A percentile compares a stretch with the other conserved stretches of the same genome.
Evolutionary conservation across 2,888 invertebrate species (phyloP).

Genomic region (Zaprionus lineosus): DNA sequence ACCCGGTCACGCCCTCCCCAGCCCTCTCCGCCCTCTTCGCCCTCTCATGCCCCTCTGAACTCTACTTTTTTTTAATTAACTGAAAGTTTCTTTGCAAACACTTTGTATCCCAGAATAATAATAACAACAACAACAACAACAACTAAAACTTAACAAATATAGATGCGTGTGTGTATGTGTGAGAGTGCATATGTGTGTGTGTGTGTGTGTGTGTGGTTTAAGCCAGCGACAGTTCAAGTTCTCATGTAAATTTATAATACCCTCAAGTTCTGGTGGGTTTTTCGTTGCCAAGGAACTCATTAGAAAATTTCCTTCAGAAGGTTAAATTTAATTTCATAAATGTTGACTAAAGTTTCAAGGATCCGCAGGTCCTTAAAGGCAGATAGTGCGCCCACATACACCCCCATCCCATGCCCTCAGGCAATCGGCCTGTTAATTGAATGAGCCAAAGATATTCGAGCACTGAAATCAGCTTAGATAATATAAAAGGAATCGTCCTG

Average conservation of each 20-base stretch:
- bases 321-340: constrained; percentile 10
- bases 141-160: constrained; percentile 40
- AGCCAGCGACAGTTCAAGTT: constrained; percentile 29
- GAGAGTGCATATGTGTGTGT: constrained; percentile 1
- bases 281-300: constrained; percentile 31
- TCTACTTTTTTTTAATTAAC: constrained; percentile 57
- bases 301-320: constrained; percentile 12
- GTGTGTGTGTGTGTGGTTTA: constrained; percentile 17
- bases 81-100: constrained; percentile 53
- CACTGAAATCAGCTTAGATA: constrained; percentile 1
- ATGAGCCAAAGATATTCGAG: constrained; percentile 4
- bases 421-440: constrained; percentile 16
- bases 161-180: constrained; percentile 13
- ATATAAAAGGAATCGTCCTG: constrained; percentile 8
- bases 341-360: not conserved
- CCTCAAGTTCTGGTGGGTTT: constrained; percentile 63
- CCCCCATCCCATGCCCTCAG: not conserved
- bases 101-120: constrained; percentile 27
- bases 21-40: not conserved
- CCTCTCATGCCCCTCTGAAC: constrained; percentile 1
- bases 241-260: constrained; percentile 45
- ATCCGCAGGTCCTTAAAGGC: too few relatives aligned
- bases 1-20: not conserved
- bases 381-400: too few relatives aligned
- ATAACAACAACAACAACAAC: constrained; percentile 13